phyloP scores from a whole-genome alignment of 2,888 invertebrate genomes.

The Sminthurides aquaticus region DNA sequence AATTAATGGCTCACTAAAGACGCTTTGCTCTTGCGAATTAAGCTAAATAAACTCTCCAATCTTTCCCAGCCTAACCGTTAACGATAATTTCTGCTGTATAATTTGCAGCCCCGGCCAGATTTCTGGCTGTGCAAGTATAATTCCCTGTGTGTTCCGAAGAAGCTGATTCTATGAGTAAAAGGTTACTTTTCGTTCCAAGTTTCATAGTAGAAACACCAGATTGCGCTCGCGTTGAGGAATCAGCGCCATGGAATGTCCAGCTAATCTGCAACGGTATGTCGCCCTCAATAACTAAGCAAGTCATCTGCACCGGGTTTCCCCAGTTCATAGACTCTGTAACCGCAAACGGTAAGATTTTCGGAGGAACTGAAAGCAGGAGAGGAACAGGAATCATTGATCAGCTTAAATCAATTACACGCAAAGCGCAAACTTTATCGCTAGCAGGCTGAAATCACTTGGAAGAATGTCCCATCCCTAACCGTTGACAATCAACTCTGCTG shows the following conservation, averaged over 20 bases:
- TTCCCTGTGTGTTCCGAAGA: conserved; percentile 63
- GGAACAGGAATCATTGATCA: too few species aligned
- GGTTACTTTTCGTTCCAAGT: conserved; percentile 56
- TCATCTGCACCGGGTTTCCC: conserved; percentile 44
- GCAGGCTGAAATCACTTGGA: too few species aligned
- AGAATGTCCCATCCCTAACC: too few species aligned
- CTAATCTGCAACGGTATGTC: conserved; percentile 49
- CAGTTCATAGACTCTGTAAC: conserved; percentile 39
- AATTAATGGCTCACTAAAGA: neutral
- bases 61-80: conserved; percentile 19
- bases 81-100: conserved; percentile 62
- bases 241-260: conserved; percentile 57
- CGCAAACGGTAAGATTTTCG: conserved; percentile 44
- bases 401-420: neutral
- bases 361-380: conserved; percentile 42
- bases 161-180: conserved; percentile 62
- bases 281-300: conserved; percentile 45
- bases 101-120: conserved; percentile 62
- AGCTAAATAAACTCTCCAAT: neutral
- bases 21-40: neutral
- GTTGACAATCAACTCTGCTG: too few species aligned
- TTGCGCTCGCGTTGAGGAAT: conserved; percentile 21
- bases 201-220: conserved; percentile 35
- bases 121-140: conserved; percentile 67
- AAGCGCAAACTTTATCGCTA: too few species aligned